Evolutionary conservation across 2,113 vertebrate species (phyloP).

Genomic region (Hyaena hyaena): DNA sequence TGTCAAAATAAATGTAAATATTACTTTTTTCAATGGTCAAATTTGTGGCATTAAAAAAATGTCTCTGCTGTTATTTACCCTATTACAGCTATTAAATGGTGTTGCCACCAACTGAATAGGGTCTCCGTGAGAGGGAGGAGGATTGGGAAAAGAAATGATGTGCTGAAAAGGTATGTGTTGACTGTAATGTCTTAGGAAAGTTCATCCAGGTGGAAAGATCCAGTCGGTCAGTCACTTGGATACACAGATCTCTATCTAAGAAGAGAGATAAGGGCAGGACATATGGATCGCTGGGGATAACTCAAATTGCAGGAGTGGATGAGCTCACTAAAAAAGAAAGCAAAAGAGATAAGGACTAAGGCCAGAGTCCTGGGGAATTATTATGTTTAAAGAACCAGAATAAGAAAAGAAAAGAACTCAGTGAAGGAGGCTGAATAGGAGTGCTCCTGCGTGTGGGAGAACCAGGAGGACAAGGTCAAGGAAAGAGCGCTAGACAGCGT

Average conservation of each 20-base stretch:
- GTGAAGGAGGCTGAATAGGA: neutral
- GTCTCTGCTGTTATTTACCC: neutral
- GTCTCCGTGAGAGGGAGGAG: neutral
- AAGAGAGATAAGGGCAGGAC: neutral
- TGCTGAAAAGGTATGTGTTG: neutral
- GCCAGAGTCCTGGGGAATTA: neutral
- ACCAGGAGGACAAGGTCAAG: neutral
- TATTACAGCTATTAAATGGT: neutral
- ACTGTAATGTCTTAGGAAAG: neutral
- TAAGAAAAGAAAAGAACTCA: neutral
- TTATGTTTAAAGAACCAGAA: neutral
- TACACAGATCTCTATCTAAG: neutral
- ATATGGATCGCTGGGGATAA: neutral
- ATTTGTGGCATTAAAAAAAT: constrained; percentile 28
- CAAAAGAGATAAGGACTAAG: neutral
- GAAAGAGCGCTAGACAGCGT: neutral
- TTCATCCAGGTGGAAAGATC: neutral
- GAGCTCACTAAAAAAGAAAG: neutral
- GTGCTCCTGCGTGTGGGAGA: neutral
- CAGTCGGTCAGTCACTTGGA: neutral
- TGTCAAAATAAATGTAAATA: constrained; percentile 43
- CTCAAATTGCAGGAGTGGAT: neutral
- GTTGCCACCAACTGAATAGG: neutral
- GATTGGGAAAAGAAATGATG: neutral
- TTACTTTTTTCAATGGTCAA: constrained; percentile 27